These are phyloP conservation scores for Rhamphomyia laevipes DNA, from an alignment of 2,888 invertebrate species.

Conservation along the genomic window DNA sequence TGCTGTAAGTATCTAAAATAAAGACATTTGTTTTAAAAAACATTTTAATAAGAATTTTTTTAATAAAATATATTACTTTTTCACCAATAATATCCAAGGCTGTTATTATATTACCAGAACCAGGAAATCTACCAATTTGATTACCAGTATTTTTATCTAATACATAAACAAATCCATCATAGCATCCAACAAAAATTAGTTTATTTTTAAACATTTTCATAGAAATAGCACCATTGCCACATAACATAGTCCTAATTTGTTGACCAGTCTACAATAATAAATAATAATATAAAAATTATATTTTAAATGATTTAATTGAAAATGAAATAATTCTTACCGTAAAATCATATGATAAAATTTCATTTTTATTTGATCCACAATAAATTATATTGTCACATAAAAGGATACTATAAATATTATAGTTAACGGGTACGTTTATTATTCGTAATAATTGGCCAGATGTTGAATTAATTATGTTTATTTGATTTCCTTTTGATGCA, in stretches of 20 bases:
- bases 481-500: constrained; percentile 55
- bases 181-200: constrained; percentile 58
- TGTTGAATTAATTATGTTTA: constrained; percentile 60
- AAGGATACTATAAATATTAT: constrained; percentile 60
- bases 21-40: neutral
- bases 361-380: constrained; percentile 62
- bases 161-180: constrained; percentile 66
- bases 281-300: neutral
- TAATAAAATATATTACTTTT: constrained; percentile 39
- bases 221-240: constrained; percentile 62
- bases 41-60: constrained; percentile 1
- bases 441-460: constrained; percentile 56
- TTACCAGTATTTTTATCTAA: constrained; percentile 41
- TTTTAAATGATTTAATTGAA: neutral
- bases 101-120: constrained; percentile 59
- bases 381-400: constrained; percentile 56
- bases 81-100: constrained; percentile 54
- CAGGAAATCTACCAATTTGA: constrained; percentile 51
- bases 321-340: constrained; percentile 43
- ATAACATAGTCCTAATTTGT: constrained; percentile 45
- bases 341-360: constrained; percentile 64
- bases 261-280: constrained; percentile 49
- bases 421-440: constrained; percentile 42
- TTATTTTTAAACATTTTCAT: constrained; percentile 52
- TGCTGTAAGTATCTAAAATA: constrained; percentile 51